A percentile compares a stretch with the other conserved stretches of the same genome.
Evolutionary conservation across 2,113 vertebrate species (phyloP).

Genomic region (Pollachius pollachius): DNA sequence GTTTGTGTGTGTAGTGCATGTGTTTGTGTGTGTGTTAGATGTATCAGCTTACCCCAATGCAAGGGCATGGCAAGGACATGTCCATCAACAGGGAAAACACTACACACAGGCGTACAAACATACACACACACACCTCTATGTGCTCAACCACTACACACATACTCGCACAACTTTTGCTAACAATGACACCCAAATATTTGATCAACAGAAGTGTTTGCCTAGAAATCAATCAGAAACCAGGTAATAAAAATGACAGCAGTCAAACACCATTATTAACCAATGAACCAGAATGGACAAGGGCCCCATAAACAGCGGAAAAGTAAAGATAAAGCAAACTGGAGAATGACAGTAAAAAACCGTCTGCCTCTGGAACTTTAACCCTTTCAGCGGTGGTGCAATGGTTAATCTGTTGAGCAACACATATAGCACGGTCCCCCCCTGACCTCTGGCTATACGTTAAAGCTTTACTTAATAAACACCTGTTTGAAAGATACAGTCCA

Average conservation of each 20-base stretch:
- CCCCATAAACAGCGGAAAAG: no score
- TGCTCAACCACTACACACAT: constrained; percentile 4
- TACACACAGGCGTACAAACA: constrained; percentile 12
- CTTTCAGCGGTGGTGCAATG: not conserved
- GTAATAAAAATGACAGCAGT: constrained; percentile 29
- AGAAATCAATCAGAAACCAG: constrained; percentile 45
- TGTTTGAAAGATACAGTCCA: not conserved
- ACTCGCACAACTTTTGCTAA: constrained; percentile 5
- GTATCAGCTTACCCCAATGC: constrained; percentile 38
- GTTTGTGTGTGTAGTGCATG: not conserved
- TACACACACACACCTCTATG: constrained; percentile 18
- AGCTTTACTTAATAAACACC: not conserved
- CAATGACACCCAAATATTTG: constrained; percentile 23
- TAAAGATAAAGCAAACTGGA: no score
- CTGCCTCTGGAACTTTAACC: not conserved
- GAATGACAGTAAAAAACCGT: no score
- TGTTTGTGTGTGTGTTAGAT: constrained; percentile 28
- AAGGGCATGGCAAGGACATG: constrained; percentile 36
- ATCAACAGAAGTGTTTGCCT: constrained; percentile 33
- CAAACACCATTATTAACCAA: constrained; percentile 22
- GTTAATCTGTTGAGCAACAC: no score
- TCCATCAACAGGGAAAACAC: constrained; percentile 50
- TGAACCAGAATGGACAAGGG: not conserved
- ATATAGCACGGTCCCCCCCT: no score
- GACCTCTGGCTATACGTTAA: not conserved